phyloP scores from a whole-genome alignment of 2,797 vertebrate genomes.

The Oophaga sylvatica region DNA sequence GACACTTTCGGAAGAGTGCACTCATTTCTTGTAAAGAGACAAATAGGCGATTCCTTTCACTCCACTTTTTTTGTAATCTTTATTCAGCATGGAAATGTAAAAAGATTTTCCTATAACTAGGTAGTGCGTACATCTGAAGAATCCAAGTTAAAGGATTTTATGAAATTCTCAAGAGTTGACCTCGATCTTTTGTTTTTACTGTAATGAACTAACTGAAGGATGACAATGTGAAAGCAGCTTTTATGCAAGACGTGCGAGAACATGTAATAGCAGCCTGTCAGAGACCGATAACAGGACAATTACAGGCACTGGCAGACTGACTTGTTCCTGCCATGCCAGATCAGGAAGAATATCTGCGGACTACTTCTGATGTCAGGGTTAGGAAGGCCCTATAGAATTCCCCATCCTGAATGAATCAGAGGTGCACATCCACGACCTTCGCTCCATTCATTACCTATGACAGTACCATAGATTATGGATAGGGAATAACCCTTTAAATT shows the following conservation, averaged over 20 bases:
- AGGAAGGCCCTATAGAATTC: too few species aligned
- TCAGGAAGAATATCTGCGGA: conserved; percentile 3
- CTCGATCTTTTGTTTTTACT: not conserved
- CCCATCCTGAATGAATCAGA: too few species aligned
- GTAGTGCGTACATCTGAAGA: not conserved
- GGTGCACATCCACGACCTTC: too few species aligned
- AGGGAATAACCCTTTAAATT: too few species aligned
- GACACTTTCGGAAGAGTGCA: too few species aligned
- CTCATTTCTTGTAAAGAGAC: too few species aligned
- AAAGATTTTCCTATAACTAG: not conserved
- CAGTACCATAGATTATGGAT: too few species aligned
- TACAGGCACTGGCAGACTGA: not conserved
- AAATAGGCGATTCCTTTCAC: too few species aligned
- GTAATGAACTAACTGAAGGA: conserved; percentile 18
- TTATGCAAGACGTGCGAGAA: conserved; percentile 10
- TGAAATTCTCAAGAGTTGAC: not conserved
- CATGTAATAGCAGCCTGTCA: conserved; percentile 45
- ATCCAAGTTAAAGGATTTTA: not conserved
- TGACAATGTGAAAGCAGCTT: conserved; percentile 12
- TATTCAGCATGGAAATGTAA: not conserved
- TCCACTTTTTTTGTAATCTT: not conserved
- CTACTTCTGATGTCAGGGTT: not conserved
- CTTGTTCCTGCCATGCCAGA: not conserved
- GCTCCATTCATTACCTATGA: too few species aligned
- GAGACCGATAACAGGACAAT: conserved; percentile 30